Evolutionary conservation across 1,140 invertebrate species (phyloP), one percentile per base, ranked within the genome.

Genomic region (Drosophila prosaltans): DNA sequence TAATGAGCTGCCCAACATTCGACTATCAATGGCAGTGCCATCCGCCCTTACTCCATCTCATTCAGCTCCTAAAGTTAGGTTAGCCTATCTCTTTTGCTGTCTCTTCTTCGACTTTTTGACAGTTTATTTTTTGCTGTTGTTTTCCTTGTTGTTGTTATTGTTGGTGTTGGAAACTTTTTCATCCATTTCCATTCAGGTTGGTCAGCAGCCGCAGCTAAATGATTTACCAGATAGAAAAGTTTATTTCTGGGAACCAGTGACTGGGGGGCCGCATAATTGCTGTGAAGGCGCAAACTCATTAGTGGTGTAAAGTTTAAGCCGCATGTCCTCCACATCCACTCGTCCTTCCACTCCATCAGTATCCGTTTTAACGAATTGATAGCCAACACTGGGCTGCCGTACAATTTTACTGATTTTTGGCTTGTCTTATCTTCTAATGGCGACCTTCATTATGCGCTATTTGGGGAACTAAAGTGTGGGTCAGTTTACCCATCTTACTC

Each of bases 401-500:
- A 69, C 81, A 80, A 88, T 80, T 84, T 88, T 9, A 51, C 45
- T 51, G 45, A 51, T 51, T 78, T 89, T 86, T 74, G 70, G 71
- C 65, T 57, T 58, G 74, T 74, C 71, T 84, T 88, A 89, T 88
- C 83, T 88, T 68, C 79, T 88, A 89, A 88, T 89, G 77, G 80
- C 71, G 73, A 69, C 69, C 84, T 78, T 88, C 83, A 89, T 88
- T 88, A 88, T 89, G 61, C 77, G 80, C 83, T 69, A 70, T 79
- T 84, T 72, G 32, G 32, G 69, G 67, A 62, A 61, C 64, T 68
- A 51, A 71, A 61, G 65, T 66, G 74, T 74, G 62, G 71, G 48
- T 68, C 75, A 74, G 61, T 72, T 67, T 66, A 55, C 64, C 55
- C 32, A 26, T 9, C 9, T 30, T 1, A 9, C 16, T 3, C 11